Evolutionary conservation across 1,140 invertebrate genomes (phyloP).

Genomic region (Orchestia grillus): DNA sequence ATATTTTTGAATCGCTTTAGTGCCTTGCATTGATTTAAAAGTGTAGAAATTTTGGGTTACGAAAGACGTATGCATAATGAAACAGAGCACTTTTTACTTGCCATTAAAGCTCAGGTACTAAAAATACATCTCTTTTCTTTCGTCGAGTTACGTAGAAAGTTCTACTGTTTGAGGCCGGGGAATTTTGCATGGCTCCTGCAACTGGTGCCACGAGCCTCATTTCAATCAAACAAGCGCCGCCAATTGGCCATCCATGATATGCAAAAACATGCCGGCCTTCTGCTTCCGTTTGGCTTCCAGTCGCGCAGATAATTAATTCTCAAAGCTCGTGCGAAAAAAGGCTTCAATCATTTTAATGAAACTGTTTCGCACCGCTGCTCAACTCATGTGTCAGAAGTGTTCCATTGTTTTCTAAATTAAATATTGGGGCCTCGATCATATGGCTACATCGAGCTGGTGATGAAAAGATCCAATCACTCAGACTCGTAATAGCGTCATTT

Average conservation of each 20-base stretch:
- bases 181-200: background rate
- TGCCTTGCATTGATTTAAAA: too few species aligned
- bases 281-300: background rate
- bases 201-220: background rate
- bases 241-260: background rate
- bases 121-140: too few species aligned
- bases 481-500: background rate
- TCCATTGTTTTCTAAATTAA: constrained; percentile 10
- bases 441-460: background rate
- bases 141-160: background rate
- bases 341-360: constrained; percentile 2
- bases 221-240: background rate
- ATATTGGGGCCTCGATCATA: background rate
- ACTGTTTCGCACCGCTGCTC: background rate
- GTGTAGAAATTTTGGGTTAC: too few species aligned
- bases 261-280: background rate
- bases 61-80: too few species aligned
- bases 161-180: background rate
- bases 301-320: background rate
- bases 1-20: too few species aligned
- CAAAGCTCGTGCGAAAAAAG: background rate
- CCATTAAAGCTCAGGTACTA: too few species aligned
- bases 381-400: background rate
- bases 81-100: too few species aligned
- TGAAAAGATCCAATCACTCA: background rate